Conservation (phyloP, 2,888 invertebrate genomes). For the Diarsia rubi region DNA sequence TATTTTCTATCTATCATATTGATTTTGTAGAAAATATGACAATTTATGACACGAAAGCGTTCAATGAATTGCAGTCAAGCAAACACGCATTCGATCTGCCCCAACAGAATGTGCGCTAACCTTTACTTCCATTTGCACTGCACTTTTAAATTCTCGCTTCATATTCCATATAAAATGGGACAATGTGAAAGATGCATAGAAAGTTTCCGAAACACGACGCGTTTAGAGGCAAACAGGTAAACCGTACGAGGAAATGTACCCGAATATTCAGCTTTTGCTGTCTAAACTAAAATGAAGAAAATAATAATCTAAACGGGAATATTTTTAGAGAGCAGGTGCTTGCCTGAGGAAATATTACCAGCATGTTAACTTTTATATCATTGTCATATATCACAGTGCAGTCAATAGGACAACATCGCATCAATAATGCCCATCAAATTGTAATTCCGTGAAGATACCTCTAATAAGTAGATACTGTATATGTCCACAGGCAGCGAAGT, state of each 20-base stretch:
- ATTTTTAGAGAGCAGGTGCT: neutral
- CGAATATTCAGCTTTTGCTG: conserved; percentile 9
- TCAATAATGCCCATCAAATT: neutral
- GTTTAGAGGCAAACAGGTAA: conserved; percentile 48
- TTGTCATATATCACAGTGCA: neutral
- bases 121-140: conserved; percentile 73
- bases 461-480: neutral
- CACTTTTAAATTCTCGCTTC: conserved; percentile 62
- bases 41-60: neutral
- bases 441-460: neutral
- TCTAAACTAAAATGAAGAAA: conserved; percentile 28
- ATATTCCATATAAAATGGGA: conserved; percentile 59
- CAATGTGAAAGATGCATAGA: conserved; percentile 55
- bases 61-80: neutral
- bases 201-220: conserved; percentile 54
- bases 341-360: neutral
- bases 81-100: neutral
- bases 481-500: neutral
- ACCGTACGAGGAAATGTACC: conserved; percentile 27
- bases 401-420: neutral
- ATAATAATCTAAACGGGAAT: conserved; percentile 12
- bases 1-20: neutral
- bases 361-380: neutral
- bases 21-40: neutral
- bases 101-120: conserved; percentile 54